Base-by-base conservation (phyloP, 2,797 vertebrate species). In the Crocodylus rhombifer region DNA sequence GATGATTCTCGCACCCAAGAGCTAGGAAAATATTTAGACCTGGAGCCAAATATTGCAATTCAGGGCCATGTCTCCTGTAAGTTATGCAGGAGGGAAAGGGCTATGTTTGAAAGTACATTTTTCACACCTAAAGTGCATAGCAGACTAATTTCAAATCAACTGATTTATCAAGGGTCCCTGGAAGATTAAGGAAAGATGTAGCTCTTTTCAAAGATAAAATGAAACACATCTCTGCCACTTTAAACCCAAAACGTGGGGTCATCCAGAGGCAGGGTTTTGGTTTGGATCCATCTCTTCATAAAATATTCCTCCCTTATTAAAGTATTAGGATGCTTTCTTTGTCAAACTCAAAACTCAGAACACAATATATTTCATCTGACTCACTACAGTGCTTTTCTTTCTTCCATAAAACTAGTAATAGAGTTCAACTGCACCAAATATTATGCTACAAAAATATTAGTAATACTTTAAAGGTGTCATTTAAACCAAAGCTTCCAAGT, bases 131-230 rank as follows among this genome's bases (percentile, higher is more conserved):
- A 95, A 5, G 0, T 78, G 87, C 76, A 80, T 6, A 82, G 90
- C 82, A 95, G 92, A 97, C 94, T 96, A 92, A 58, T 95, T 97
- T 90, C 91, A 92, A 95, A 96, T 94, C 92, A 94, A 51, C 67
- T 93, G 76, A 86, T 84, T 96, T 96, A 92, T 95, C 94, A 90
- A 65, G 80, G 92, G 78, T 84, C 88, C 87, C 88, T 91, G 83
- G 89, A 93, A 93, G 78, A 90, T 94, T 95, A 77, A 64, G 89
- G 90, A 93, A 91, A 89, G 36, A 13, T 87, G 33, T 14, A 71
- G 33, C 33, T 71, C 23, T 89, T 94, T 89, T 77, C 17, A 14
- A 79, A 88, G 92, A 89, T 86, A 88, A 95, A 95, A 90, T 89
- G 88, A 89, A 95, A 89, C 36, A 62, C 84, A 94, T 91, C 93